Conservation (phyloP, 2,113 vertebrate species). For the Pseudorhombus dupliciocellatus region DNA sequence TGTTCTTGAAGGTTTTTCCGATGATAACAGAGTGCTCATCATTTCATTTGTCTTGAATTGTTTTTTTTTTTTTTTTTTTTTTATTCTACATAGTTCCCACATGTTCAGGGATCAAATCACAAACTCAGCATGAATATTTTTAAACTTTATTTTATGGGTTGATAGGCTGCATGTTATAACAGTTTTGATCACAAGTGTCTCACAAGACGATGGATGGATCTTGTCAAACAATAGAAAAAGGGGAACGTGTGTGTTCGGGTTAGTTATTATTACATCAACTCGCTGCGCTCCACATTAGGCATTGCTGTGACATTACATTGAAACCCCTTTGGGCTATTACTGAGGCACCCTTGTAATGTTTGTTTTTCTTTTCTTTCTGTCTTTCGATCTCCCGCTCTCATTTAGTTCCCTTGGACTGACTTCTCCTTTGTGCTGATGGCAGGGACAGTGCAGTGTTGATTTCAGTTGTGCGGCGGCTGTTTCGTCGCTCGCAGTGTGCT, state of each 20-base stretch:
- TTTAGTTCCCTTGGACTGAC: conserved; percentile 69
- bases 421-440: conserved; percentile 70
- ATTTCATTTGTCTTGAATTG: background rate
- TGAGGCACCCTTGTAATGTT: conserved; percentile 67
- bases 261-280: conserved; percentile 70
- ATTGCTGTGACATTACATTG: conserved; percentile 74
- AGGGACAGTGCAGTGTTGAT: conserved; percentile 69
- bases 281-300: conserved; percentile 59
- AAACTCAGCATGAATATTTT: background rate
- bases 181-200: conserved; percentile 35
- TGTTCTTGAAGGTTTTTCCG: background rate
- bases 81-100: no score
- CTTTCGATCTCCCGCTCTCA: conserved; percentile 36
- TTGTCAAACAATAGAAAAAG: conserved; percentile 44
- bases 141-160: background rate
- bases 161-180: conserved; percentile 6
- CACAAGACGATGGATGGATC: conserved; percentile 27
- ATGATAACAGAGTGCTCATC: background rate
- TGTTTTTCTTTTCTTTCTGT: conserved; percentile 62
- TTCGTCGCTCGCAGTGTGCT: conserved; percentile 79
- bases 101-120: background rate
- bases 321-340: conserved; percentile 75
- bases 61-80: background rate
- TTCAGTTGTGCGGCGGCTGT: conserved; percentile 76
- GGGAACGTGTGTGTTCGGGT: conserved; percentile 36